Conservation (phyloP, 2,113 vertebrate genomes). For the Trochalopteron elliotii region DNA sequence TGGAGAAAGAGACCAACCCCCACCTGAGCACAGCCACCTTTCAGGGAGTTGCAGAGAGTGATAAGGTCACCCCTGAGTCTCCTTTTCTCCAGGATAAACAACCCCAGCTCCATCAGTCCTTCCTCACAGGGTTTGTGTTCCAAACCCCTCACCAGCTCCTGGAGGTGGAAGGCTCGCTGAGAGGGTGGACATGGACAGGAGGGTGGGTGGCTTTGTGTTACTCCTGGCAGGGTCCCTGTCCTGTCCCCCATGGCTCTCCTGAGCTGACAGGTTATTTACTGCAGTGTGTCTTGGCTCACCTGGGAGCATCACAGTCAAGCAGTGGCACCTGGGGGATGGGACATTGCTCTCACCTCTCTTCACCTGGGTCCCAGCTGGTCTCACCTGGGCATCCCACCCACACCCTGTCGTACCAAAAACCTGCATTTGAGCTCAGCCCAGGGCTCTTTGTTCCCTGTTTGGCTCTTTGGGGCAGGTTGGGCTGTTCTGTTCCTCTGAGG, state of each 20-base stretch:
- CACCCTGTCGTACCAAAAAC: no score
- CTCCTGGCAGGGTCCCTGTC: background rate
- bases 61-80: no score
- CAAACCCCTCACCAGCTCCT: background rate
- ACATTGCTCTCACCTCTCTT: background rate
- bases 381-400: background rate
- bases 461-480: background rate
- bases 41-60: no score
- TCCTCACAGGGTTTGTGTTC: no score
- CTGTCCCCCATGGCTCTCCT: accelerated
- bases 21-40: no score
- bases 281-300: accelerated
- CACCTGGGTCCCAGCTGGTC: background rate
- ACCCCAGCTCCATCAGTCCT: no score
- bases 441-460: accelerated
- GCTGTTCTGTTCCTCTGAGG: background rate
- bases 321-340: background rate
- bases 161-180: background rate
- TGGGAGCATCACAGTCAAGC: accelerated
- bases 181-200: background rate
- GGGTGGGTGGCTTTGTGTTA: background rate
- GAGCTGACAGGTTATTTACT: background rate
- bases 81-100: no score
- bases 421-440: background rate
- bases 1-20: no score